These are phyloP conservation scores for Pao palembangensis DNA, from an alignment of 2,113 vertebrate genomes.

Conservation along the genomic window DNA sequence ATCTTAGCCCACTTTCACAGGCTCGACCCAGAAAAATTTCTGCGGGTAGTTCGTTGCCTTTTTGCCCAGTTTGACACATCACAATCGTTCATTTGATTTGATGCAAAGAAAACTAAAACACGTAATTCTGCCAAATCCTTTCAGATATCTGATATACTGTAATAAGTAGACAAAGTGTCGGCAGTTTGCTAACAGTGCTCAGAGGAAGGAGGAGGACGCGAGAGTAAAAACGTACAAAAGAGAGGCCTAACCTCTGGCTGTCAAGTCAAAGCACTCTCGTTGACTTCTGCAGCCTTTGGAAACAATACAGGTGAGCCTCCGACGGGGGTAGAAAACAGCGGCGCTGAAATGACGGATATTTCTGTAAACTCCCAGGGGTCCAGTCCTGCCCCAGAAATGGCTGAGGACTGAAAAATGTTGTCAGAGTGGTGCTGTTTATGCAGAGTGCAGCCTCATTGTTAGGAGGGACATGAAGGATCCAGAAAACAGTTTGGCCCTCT, in stretches of 20 bases:
- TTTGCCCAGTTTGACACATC: neutral
- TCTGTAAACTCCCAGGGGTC: conserved; percentile 71
- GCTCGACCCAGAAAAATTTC: neutral
- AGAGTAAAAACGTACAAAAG: conserved; percentile 33
- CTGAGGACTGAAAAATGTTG: conserved; percentile 75
- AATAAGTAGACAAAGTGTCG: too few relatives aligned
- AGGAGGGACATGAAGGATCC: conserved; percentile 51
- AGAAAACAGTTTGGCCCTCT: conserved; percentile 50
- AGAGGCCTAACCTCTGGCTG: conserved; percentile 40
- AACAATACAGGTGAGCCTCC: conserved; percentile 66
- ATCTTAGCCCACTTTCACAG: neutral
- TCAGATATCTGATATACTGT: neutral
- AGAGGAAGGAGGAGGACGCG: neutral
- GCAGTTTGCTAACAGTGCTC: neutral
- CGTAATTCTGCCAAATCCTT: neutral
- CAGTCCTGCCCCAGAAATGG: conserved; percentile 71
- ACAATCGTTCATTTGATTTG: too few relatives aligned
- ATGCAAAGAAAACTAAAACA: too few relatives aligned
- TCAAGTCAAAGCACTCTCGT: conserved; percentile 58
- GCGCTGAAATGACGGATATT: conserved; percentile 70
- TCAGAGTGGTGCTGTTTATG: conserved; percentile 68
- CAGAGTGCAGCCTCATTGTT: conserved; percentile 65
- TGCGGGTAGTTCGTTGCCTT: neutral
- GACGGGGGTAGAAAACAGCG: conserved; percentile 10
- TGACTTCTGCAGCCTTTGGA: conserved; percentile 64